phyloP scores from a whole-genome alignment of 2,888 invertebrate genomes.

The Junonia oenone region DNA sequence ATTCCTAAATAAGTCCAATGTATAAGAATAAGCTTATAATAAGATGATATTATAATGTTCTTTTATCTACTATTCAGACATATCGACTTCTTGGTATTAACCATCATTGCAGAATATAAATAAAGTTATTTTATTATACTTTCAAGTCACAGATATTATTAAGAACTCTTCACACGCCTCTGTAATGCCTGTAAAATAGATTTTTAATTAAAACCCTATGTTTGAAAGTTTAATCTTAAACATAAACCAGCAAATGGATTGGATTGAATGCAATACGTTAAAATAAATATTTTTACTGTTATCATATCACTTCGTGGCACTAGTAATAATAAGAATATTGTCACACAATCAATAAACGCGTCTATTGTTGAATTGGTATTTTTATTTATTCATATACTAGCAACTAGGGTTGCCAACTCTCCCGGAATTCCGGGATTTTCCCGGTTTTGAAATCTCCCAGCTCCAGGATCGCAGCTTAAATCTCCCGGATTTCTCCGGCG shows the following conservation, averaged over 20 bases:
- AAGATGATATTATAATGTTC: constrained; percentile 20
- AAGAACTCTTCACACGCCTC: neutral
- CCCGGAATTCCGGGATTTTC: too few relatives aligned
- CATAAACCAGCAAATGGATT: constrained; percentile 26
- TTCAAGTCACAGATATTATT: neutral
- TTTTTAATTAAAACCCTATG: neutral
- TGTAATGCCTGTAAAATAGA: constrained; percentile 1
- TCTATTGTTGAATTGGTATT: constrained; percentile 46
- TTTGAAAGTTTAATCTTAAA: neutral
- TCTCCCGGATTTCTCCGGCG: too few relatives aligned
- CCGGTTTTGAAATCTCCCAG: too few relatives aligned
- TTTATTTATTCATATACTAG: constrained; percentile 26
- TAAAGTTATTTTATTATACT: neutral
- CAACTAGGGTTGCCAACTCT: too few relatives aligned
- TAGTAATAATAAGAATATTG: constrained; percentile 50
- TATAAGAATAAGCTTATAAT: constrained; percentile 28
- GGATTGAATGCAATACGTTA: constrained; percentile 37
- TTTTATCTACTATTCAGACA: constrained; percentile 14
- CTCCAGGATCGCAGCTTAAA: too few relatives aligned
- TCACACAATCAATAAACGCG: constrained; percentile 48
- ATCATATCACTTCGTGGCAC: constrained; percentile 61
- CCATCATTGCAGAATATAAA: neutral
- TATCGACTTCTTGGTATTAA: constrained; percentile 9
- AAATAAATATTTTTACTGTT: constrained; percentile 34
- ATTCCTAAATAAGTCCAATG: constrained; percentile 29